Percentiles rank a stretch among this genome's conserved stretches.
phyloP scores from a whole-genome alignment of 2,113 vertebrate genomes.

The Ochotona princeps region DNA sequence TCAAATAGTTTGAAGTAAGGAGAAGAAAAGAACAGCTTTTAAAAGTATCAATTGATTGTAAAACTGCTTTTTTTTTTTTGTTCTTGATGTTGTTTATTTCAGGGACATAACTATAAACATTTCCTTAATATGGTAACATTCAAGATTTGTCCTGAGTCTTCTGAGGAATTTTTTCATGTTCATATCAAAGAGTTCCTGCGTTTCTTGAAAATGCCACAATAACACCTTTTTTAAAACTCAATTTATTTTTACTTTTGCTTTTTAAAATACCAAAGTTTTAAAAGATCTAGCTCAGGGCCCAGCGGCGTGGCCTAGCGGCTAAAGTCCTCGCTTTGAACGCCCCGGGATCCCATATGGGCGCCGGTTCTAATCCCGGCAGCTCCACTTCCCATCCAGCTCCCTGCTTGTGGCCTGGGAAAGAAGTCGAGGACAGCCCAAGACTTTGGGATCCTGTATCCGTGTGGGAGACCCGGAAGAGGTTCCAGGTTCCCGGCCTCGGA shows the following conservation, averaged over 20 bases:
- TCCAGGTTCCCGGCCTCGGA: too few relatives aligned
- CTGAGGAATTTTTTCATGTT: conserved; percentile 55
- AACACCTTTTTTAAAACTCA: neutral
- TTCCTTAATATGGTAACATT: conserved; percentile 38
- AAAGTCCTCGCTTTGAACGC: too few relatives aligned
- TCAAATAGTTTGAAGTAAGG: conserved; percentile 2
- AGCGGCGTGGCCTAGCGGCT: too few relatives aligned
- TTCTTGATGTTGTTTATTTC: conserved; percentile 58
- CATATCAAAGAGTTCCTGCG: conserved; percentile 25
- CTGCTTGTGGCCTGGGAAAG: too few relatives aligned
- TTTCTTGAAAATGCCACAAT: conserved; percentile 59
- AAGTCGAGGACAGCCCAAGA: too few relatives aligned
- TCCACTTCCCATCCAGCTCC: too few relatives aligned
- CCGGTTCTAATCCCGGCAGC: too few relatives aligned
- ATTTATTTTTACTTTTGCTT: conserved; percentile 60
- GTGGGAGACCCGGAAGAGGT: too few relatives aligned
- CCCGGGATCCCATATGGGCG: too few relatives aligned
- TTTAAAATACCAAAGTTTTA: conserved; percentile 54
- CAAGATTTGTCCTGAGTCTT: conserved; percentile 44
- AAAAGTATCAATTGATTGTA: neutral
- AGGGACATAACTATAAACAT: conserved; percentile 38
- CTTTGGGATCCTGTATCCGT: too few relatives aligned
- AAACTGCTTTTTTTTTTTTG: conserved; percentile 35
- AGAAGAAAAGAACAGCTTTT: conserved; percentile 8
- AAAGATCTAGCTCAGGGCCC: conserved; percentile 51